Base-by-base conservation (phyloP, 2,888 invertebrate species). In the Apomyelois bistriatella region DNA sequence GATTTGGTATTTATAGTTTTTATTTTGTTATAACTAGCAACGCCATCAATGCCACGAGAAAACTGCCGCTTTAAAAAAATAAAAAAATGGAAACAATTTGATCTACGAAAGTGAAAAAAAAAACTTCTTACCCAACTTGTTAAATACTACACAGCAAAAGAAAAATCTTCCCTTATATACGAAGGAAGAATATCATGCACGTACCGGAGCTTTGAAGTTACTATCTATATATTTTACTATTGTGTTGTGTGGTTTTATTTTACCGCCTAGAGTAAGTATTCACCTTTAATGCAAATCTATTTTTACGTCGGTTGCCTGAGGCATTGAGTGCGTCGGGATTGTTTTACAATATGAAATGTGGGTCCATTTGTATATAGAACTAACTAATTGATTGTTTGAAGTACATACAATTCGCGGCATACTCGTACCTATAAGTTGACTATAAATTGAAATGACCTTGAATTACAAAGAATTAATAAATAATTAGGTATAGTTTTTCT, bases 1-100 rank as follows among this genome's bases (percentile, higher is more conserved):
- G 74, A 76, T 76, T 76, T 54, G 76, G 74, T 72, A 76, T 72
- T 76, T 76, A n/a, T 65, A 71, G 64, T 73, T 63, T 70, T 70
- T 68, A 70, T 68, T 72, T 62, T 56, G 62, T 61, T 53, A 62
- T 58, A 52, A 50, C 50, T 51, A 53, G 37, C 22, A 55, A 56
- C 47, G 47, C 17, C 42, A 43, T 43, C 36, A 43, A 36, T 42
- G 62, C 22, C 22, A 53, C 52, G 57, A 55, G 52, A 47, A 38
- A 30, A 47, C 28, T 52, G 53, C 52, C 59, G 64, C 56, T 28
- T 74, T 75, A 60, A 75, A 79, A 79, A 82, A 79, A 80, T n/a
- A n/a, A n/a, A n/a, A n/a, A n/a, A n/a, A n/a, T n/a, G n/a, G n/a
- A n/a, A n/a, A n/a, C n/a, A n/a, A n/a, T n/a, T n/a, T n/a, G n/a